These are phyloP conservation scores for Lutjanus argentimaculatus DNA, from an alignment of 2,797 vertebrate genomes.

Conservation along the genomic window DNA sequence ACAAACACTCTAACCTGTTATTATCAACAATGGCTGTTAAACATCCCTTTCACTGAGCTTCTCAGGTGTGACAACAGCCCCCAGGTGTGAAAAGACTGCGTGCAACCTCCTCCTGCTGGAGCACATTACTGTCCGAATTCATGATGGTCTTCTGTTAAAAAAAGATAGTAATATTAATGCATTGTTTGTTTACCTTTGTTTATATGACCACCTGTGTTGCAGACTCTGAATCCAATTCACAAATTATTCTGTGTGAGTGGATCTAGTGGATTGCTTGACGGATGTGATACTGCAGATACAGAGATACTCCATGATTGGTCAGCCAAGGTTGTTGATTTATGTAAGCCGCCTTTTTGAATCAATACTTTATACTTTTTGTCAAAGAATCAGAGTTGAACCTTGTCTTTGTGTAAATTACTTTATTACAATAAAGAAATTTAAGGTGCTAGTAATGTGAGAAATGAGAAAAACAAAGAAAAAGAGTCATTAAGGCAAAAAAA, in stretches of 20 bases:
- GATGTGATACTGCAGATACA: background rate
- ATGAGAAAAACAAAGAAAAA: background rate
- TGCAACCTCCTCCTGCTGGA: background rate
- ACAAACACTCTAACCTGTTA: background rate
- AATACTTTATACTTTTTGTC: background rate
- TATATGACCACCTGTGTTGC: background rate
- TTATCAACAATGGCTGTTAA: background rate
- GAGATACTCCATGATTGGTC: background rate
- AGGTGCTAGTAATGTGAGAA: background rate
- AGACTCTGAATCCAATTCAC: constrained; percentile 6
- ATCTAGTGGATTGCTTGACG: background rate
- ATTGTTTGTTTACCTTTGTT: background rate
- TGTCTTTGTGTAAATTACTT: background rate
- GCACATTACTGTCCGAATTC: background rate
- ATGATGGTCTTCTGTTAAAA: background rate
- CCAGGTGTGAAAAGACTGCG: background rate
- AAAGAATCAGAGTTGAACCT: background rate
- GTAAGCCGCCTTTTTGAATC: background rate
- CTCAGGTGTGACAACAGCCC: constrained; percentile 17
- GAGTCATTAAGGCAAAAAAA: background rate
- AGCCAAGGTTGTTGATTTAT: background rate
- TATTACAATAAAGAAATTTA: background rate
- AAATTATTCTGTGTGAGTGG: background rate
- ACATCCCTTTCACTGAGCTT: background rate
- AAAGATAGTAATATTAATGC: background rate